Conservation (phyloP, 1,140 invertebrate genomes). For the Drosophila santomea region DNA sequence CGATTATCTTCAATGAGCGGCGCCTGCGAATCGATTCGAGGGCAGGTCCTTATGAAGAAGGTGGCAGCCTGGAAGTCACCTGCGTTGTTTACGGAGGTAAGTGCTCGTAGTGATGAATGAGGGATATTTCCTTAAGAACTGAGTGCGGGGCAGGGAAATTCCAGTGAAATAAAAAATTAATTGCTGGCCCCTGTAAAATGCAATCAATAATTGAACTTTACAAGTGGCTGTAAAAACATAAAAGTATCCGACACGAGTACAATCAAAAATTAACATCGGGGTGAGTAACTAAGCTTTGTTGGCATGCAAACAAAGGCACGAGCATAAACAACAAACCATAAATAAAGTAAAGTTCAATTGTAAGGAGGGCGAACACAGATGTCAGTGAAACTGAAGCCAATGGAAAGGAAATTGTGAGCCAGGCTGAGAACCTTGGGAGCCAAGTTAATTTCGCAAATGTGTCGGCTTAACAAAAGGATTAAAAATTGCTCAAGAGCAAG, state of each 20-base stretch:
- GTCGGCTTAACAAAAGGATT: constrained; percentile 66
- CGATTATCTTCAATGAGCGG: constrained; percentile 92
- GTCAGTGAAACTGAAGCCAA: constrained; percentile 48
- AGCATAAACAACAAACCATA: constrained; percentile 73
- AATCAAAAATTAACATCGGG: constrained; percentile 72
- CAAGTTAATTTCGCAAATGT: constrained; percentile 73
- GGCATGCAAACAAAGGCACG: constrained; percentile 47
- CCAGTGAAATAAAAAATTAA: constrained; percentile 25
- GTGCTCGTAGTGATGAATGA: constrained; percentile 63
- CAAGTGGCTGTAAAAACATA: constrained; percentile 60
- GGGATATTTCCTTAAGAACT: not conserved
- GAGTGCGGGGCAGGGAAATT: not conserved
- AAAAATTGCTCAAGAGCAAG: constrained; percentile 24
- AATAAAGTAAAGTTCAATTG: constrained; percentile 72
- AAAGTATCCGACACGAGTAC: constrained; percentile 48
- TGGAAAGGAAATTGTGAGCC: constrained; percentile 39
- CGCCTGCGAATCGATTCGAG: constrained; percentile 89
- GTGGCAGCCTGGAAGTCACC: constrained; percentile 91
- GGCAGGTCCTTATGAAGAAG: constrained; percentile 94
- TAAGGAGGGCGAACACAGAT: constrained; percentile 41
- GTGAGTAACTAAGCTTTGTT: constrained; percentile 16
- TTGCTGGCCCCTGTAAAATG: constrained; percentile 29
- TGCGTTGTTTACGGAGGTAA: constrained; percentile 95
- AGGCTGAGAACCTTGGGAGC: not conserved
- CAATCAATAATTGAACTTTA: constrained; percentile 73